Evolutionary conservation across 2,797 vertebrate species (phyloP), one percentile per base, ranked within the genome.

Genomic region (Schizopygopsis pylzovi): DNA sequence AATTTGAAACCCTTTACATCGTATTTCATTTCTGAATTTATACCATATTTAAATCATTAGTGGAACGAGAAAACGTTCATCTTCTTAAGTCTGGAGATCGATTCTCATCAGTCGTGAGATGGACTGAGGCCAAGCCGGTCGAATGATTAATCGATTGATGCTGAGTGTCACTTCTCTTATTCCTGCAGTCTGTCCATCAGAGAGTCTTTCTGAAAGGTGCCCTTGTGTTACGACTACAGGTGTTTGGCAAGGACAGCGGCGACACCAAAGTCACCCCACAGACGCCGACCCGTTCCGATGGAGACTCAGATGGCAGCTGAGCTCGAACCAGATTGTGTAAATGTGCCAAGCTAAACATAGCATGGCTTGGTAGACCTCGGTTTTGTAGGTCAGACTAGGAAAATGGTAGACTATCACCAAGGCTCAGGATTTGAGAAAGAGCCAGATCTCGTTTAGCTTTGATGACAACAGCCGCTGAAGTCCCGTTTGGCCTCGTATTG

Each of bases 151-250:
- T 88, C 43, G 83, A 86, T 83, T 83, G 43, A 11, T 82, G 70
- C 81, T 79, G 59, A 87, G 83, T 78, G 63, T 83, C 85, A 80
- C 70, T 85, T 81, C n/a, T 79, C 76, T 81, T 72, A 12, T 52
- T 87, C 9, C 22, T 43, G 20, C 22, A 13, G 73, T 88, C 28
- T 43, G 87, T 67, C 82, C 54, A 79, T 82, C 87, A 83, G n/a
- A 87, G 59, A 75, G 56, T 52, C 22, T 76, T 61, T 72, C 72
- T 86, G 82, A 86, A 81, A 82, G 86, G 83, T 88, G 90, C 81
- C 88, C 83, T 86, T 85, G 90, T 56, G 81, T 86, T 85, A 61
- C 1, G 49, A 65, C 88, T 85, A 87, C 79, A 89, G 88, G 90
- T 87, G 72, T 80, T 86, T 87, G 88, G 81, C 86, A 86, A 63